A percentile compares a stretch with the other conserved stretches of the same genome.
Evolutionary conservation across 2,113 vertebrate genomes (phyloP).

Genomic region (Abramis brama): DNA sequence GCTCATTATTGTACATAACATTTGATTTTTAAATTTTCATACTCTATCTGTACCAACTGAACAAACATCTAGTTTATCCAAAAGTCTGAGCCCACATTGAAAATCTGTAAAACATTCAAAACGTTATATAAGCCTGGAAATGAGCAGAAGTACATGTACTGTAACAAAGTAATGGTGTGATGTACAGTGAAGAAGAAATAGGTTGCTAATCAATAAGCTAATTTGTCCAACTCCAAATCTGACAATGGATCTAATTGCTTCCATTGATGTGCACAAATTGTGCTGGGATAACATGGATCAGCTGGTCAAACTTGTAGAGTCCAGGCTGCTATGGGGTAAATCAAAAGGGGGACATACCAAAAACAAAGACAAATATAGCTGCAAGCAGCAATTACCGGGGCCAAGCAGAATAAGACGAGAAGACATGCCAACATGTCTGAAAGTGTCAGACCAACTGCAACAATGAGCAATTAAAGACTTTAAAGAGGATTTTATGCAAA

Average conservation of each 20-base stretch:
- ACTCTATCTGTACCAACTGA: constrained; percentile 76
- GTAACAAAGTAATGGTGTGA: not conserved
- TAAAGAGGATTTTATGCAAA: too few species aligned
- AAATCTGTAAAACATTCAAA: not conserved
- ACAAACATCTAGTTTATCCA: constrained; percentile 68
- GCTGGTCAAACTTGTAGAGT: not conserved
- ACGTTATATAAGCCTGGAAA: constrained; percentile 2
- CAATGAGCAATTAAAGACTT: too few species aligned
- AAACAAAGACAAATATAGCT: too few species aligned
- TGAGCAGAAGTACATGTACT: not conserved
- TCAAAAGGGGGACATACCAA: too few species aligned
- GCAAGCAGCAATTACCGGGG: too few species aligned
- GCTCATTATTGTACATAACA: constrained; percentile 85
- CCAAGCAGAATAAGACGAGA: too few species aligned
- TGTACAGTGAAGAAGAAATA: not conserved
- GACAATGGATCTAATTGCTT: not conserved
- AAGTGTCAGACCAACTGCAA: too few species aligned
- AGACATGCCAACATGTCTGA: too few species aligned
- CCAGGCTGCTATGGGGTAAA: too few species aligned
- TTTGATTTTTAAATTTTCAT: constrained; percentile 73
- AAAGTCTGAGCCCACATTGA: not conserved
- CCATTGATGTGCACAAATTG: not conserved
- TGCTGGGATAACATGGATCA: not conserved
- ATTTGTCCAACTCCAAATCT: not conserved
- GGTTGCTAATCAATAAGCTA: not conserved